Percentiles rank a stretch among this genome's conserved stretches.
These are phyloP conservation scores for Drosophila insularis DNA, from an alignment of 1,140 invertebrate species.

Conservation along the genomic window DNA sequence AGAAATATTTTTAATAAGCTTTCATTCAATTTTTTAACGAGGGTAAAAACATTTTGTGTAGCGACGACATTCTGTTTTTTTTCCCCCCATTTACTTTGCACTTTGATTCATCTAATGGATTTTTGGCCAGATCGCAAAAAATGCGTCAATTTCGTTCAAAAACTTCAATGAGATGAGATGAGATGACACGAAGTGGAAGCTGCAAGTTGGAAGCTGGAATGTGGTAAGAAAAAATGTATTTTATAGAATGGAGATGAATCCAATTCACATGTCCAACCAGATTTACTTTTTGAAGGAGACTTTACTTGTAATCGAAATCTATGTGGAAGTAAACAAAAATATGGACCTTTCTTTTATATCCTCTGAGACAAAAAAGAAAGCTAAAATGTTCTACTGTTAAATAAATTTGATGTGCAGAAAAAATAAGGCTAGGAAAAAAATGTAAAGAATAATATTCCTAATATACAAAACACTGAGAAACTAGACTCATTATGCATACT, in stretches of 20 bases:
- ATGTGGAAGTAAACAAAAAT: too few species aligned
- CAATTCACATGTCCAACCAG: neutral
- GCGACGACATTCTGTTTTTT: slow-evolving; percentile 63
- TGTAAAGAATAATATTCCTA: too few species aligned
- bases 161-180: slow-evolving; percentile 48
- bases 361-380: too few species aligned
- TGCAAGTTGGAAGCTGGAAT: neutral
- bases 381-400: too few species aligned
- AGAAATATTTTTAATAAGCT: slow-evolving; percentile 81
- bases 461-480: too few species aligned
- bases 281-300: neutral
- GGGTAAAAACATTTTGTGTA: slow-evolving; percentile 67
- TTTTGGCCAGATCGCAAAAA: slow-evolving; percentile 44
- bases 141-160: slow-evolving; percentile 59
- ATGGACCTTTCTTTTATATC: too few species aligned
- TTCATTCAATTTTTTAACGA: slow-evolving; percentile 79
- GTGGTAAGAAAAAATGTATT: neutral
- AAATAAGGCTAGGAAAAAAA: too few species aligned
- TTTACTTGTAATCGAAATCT: too few species aligned
- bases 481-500: too few species aligned
- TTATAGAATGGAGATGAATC: neutral
- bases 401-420: too few species aligned
- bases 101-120: slow-evolving; percentile 79
- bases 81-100: slow-evolving; percentile 18
- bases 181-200: neutral